Conservation (phyloP, 2,113 vertebrate genomes). For the Ailurus styani region DNA sequence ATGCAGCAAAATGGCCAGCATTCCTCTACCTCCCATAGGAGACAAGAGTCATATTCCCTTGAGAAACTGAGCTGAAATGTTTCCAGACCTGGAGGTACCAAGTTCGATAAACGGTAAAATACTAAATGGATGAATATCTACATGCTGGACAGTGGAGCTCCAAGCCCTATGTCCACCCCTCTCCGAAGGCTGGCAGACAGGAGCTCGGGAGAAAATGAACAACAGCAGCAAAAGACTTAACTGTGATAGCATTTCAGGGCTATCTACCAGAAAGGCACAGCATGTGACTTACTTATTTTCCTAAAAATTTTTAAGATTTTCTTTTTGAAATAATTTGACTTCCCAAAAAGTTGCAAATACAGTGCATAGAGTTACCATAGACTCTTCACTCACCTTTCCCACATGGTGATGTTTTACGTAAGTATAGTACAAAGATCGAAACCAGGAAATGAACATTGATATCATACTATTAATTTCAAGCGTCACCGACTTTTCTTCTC, state of each 20-base stretch:
- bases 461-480: background rate
- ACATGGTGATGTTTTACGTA: background rate
- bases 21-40: background rate
- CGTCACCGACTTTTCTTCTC: background rate
- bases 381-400: background rate
- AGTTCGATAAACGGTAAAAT: background rate
- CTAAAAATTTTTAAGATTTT: background rate
- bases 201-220: background rate
- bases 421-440: background rate
- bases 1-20: background rate
- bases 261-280: background rate
- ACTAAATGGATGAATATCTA: background rate
- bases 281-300: background rate
- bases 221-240: background rate
- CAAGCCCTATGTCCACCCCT: accelerated
- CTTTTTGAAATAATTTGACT: constrained; percentile 4
- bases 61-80: background rate
- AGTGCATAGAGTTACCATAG: background rate
- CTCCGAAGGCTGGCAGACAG: background rate
- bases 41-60: background rate
- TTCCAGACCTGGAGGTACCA: background rate
- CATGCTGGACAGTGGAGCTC: background rate
- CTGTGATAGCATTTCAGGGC: background rate
- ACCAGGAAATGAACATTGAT: background rate
- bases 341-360: background rate